phyloP scores from a whole-genome alignment of 2,113 vertebrate species.

The Bubalus kerabau region DNA sequence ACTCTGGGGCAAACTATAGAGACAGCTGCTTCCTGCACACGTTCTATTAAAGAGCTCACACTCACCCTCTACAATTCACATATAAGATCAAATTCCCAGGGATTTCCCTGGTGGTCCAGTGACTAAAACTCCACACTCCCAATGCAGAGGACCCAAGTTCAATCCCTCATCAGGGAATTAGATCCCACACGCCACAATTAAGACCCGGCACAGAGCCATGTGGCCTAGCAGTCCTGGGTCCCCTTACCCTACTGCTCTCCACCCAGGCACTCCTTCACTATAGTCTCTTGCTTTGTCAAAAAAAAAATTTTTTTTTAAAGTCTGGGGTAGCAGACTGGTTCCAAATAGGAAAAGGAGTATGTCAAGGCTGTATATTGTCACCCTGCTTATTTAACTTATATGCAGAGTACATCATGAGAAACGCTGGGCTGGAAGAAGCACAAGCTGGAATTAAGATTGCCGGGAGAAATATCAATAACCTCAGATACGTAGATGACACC shows the following conservation, averaged over 20 bases:
- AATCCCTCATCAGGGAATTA: not conserved
- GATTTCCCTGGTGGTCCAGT: not conserved
- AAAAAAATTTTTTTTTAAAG: not conserved
- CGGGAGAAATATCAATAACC: no score
- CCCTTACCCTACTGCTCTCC: not conserved
- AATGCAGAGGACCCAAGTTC: not conserved
- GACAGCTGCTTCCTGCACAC: not conserved
- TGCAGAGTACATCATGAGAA: no score
- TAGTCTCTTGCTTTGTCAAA: not conserved
- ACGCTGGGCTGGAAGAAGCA: no score
- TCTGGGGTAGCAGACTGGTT: no score
- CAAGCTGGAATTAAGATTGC: no score
- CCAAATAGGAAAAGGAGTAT: no score
- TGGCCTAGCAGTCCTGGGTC: not conserved
- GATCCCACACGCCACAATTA: not conserved
- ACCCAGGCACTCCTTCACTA: not conserved
- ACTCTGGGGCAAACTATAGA: not conserved
- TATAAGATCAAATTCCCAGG: not conserved
- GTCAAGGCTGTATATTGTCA: no score
- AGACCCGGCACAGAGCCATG: not conserved
- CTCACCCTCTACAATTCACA: not conserved
- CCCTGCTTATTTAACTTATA: no score
- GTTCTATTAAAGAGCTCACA: not conserved
- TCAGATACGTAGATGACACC: no score
- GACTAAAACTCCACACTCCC: not conserved